Evolutionary conservation across 2,888 invertebrate genomes (phyloP).

Genomic region (Drosophila paranaensis): DNA sequence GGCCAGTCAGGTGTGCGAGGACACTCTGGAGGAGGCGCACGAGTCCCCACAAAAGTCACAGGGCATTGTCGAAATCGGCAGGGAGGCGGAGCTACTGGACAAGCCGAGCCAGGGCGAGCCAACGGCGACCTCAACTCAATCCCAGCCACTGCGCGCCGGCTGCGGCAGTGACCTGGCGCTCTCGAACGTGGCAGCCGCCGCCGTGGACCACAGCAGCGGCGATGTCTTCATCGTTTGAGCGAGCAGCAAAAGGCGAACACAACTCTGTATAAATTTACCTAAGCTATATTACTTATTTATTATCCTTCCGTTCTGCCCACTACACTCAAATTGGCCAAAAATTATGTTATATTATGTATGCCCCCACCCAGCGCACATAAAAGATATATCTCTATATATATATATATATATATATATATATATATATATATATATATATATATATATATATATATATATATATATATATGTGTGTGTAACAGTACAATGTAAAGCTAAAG

Average conservation of each 20-base stretch:
- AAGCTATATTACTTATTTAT: constrained; percentile 42
- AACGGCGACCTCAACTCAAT: constrained; percentile 24
- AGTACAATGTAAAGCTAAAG: constrained; percentile 55
- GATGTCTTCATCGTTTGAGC: constrained; percentile 70
- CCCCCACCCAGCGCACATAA: too few species aligned
- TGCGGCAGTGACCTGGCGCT: constrained; percentile 53
- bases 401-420: constrained; percentile 22
- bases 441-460: constrained; percentile 22
- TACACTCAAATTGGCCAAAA: constrained; percentile 59
- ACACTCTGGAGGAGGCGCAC: constrained; percentile 58
- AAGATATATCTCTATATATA: constrained; percentile 18
- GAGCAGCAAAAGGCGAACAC: constrained; percentile 1
- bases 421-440: constrained; percentile 22
- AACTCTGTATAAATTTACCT: constrained; percentile 50
- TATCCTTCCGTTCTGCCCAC: constrained; percentile 31
- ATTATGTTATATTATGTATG: constrained; percentile 45
- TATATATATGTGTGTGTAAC: constrained; percentile 25
- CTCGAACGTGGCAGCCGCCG: constrained; percentile 25
- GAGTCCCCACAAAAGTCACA: constrained; percentile 53
- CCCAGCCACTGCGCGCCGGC: constrained; percentile 48
- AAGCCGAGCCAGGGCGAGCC: constrained; percentile 41
- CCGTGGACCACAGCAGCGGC: constrained; percentile 55
- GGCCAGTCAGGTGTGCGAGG: constrained; percentile 52
- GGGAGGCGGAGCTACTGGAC: constrained; percentile 83
- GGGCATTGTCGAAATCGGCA: constrained; percentile 84